Conservation (phyloP, 2,113 vertebrate species). For the Cottus gobio region DNA sequence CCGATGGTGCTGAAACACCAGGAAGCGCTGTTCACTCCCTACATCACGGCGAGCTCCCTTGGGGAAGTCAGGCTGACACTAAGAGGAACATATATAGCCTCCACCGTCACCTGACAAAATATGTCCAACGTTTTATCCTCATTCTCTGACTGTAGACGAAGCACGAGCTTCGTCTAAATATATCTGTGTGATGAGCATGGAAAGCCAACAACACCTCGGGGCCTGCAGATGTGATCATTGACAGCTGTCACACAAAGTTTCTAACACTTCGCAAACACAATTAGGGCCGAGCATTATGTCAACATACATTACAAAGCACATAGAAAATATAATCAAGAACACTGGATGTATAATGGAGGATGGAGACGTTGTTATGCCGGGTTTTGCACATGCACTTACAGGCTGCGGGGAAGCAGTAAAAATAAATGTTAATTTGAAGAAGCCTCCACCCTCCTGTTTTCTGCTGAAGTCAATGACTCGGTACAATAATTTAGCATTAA, state of each 20-base stretch:
- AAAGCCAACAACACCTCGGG: conserved; percentile 11
- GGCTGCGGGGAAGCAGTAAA: conserved; percentile 17
- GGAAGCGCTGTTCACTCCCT: conserved; percentile 45
- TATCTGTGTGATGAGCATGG: background rate
- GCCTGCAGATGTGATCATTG: conserved; percentile 42
- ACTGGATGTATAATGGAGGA: background rate
- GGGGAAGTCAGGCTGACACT: conserved; percentile 5
- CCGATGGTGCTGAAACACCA: conserved; percentile 84
- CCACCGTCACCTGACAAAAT: conserved; percentile 13
- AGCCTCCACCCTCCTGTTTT: conserved; percentile 53
- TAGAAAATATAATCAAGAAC: too few relatives aligned
- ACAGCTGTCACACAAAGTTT: conserved; percentile 67
- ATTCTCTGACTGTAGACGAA: background rate
- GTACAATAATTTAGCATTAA: conserved; percentile 19
- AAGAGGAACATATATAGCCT: background rate
- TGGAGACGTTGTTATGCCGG: background rate
- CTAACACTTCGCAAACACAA: conserved; percentile 34
- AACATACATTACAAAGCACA: background rate
- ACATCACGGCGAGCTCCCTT: conserved; percentile 23
- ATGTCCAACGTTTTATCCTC: background rate
- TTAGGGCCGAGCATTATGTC: background rate
- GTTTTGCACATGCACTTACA: conserved; percentile 12
- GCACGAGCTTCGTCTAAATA: too few relatives aligned
- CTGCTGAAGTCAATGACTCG: conserved; percentile 38
- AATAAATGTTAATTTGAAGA: conserved; percentile 36